Base-by-base conservation (phyloP, 2,888 invertebrate genomes). In the Drosophila parthenogenetica region DNA sequence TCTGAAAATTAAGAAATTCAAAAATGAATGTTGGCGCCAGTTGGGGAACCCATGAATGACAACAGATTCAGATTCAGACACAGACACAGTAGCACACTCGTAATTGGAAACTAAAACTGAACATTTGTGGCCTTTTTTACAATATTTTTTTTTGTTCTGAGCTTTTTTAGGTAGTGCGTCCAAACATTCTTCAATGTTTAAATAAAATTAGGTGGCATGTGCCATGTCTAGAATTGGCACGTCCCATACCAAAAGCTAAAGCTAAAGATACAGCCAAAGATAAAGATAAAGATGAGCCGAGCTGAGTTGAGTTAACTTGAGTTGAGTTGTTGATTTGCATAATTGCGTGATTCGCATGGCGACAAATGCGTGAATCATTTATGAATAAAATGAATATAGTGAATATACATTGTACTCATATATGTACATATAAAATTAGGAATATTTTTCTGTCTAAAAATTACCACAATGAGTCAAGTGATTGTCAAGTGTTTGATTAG, bases 301-400 rank as follows among this genome's bases (percentile, higher is more conserved):
- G 74, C 48, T 53, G 54, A 29, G 29, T 29, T 29, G 29, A 8
- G 29, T 29, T 53, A n/a, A n/a, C n/a, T n/a, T 53, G 54, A 29
- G 29, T 29, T 29, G 29, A 29, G 25, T 25, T 53, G 51, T 58
- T 78, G 67, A 87, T 87, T 85, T 85, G 87, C 87, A 85, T 85
- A 85, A 80, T 80, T 87, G 75, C 85, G 85, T 84, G 87, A 87
- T 85, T 87, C 73, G 87, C 81, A 85, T 85, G 60, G 69, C 70
- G 61, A 58, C 65, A 69, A 73, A 45, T 57, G 48, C 43, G 62
- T 81, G 83, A 78, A 78, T 81, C 79, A 77, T 69, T 45, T 62
- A 35, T 35, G 54, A 59, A 65, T 54, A 69, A 49, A n/a, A 29
- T 32, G 29, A 54, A 37, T 40, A 32, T 57, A 45, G 45, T 17